Evolutionary conservation across 1,140 invertebrate genomes (phyloP), one percentile per base, ranked within the genome.

Genomic region (Lutraria rhynchaena): DNA sequence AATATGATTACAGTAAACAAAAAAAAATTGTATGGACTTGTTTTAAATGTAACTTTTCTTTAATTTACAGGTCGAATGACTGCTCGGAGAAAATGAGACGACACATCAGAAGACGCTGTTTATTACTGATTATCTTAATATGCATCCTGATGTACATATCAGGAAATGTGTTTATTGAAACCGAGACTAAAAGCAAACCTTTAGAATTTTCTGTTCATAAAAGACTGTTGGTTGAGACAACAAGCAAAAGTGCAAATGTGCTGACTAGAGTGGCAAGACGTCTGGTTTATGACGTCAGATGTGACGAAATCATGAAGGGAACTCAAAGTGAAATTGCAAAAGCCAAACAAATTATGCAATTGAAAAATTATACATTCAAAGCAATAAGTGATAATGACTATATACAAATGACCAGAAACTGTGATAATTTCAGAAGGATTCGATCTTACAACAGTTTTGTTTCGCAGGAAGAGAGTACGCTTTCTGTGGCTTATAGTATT

Each of bases 401-500:
- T 81, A 73, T 74, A 13, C 9, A 63, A 15, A 9, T 81, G n/a
- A 73, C 78, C 33, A 49, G 19, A 27, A 65, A 74, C 31, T 81
- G 78, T 74, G 58, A 73, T 31, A 73, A 9, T 7, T 81, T 73
- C 31, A 81, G 65, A 67, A 27, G 13, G 17, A 44, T 9, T 7
- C 24, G 69, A 2, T 31, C 17, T 15, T 81, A 73, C 44, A 63
- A 65, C 41, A 61, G 22, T 15, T 29, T 81, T 53, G 24, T 51
- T 13, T 53, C 44, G 5, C 15, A 17, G n/a, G 63, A 67, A 57
- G 83, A 84, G 41, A 19, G 33, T 15, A 22, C 41, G 11, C 76
- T 81, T 55, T 76, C 83, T 19, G 51, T 84, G 1, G 77, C 83
- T 31, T 87, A 69, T 67, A 89, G 87, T 51, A 89, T 91, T 33